These are phyloP conservation scores for Itoplectis maculator DNA, from an alignment of 2,888 invertebrate genomes.

Conservation along the genomic window DNA sequence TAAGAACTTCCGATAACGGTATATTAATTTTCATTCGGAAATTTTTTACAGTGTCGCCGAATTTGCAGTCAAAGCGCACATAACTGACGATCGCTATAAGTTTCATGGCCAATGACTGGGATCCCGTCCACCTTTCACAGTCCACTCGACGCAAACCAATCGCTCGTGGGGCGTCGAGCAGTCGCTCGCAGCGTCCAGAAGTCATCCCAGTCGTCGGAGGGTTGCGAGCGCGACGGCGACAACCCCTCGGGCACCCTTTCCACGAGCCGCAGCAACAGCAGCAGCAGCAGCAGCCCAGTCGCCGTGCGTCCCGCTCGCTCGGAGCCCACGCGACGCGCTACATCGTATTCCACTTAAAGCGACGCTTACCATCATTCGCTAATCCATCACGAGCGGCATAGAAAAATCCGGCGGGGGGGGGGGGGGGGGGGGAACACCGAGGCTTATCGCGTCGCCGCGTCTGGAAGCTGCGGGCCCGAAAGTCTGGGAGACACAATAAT, in stretches of 20 bases:
- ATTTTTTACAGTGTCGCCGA: too few relatives aligned
- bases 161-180: slow-evolving; percentile 1
- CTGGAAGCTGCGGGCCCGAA: background rate
- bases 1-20: too few relatives aligned
- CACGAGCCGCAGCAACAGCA: too few relatives aligned
- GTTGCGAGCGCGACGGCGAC: background rate
- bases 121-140: too few relatives aligned
- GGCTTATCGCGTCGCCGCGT: slow-evolving; percentile 1
- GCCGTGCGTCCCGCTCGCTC: background rate
- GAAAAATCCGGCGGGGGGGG: slow-evolving; percentile 30
- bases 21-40: too few relatives aligned
- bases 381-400: slow-evolving; percentile 25
- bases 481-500: background rate
- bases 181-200: slow-evolving; percentile 15
- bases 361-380: slow-evolving; percentile 21
- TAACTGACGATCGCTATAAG: too few relatives aligned
- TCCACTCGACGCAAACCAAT: background rate
- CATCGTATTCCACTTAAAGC: slow-evolving; percentile 38
- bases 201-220: background rate
- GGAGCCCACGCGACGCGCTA: slow-evolving; percentile 3
- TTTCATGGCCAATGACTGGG: too few relatives aligned
- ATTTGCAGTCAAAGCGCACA: too few relatives aligned
- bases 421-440: too few relatives aligned
- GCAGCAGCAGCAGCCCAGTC: too few relatives aligned
- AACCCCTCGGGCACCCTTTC: background rate